A percentile compares a stretch with the other conserved stretches of the same genome.
Evolutionary conservation across 2,888 invertebrate species (phyloP).

Genomic region (Theretra japonica): DNA sequence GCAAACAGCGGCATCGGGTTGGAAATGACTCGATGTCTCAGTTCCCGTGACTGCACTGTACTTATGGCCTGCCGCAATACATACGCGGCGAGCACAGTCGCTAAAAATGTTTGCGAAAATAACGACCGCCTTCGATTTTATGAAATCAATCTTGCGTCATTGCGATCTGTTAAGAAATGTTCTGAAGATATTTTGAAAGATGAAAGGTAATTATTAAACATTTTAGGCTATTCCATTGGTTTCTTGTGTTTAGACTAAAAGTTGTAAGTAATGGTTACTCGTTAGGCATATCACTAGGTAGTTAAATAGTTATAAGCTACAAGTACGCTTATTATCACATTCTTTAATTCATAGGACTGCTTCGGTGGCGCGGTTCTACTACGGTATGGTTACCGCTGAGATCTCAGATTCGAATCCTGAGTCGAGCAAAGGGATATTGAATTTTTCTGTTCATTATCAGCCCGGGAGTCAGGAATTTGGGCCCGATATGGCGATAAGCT

Average conservation of each 20-base stretch:
- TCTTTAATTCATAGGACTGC: no score
- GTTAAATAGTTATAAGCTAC: no score
- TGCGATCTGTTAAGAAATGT: slow-evolving; percentile 69
- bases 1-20: slow-evolving; percentile 97
- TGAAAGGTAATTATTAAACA: slow-evolving; percentile 50
- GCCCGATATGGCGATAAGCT: no score
- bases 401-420: no score
- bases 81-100: slow-evolving; percentile 82
- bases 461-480: no score
- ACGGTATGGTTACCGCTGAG: no score
- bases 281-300: no score
- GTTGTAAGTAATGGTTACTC: no score
- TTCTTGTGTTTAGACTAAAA: neutral
- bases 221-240: neutral
- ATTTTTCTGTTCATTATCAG: no score
- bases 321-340: no score
- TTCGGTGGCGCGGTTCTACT: no score
- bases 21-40: slow-evolving; percentile 93
- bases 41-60: slow-evolving; percentile 92
- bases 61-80: slow-evolving; percentile 93
- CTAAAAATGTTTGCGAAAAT: slow-evolving; percentile 54
- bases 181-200: slow-evolving; percentile 57
- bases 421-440: no score
- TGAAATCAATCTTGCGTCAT: slow-evolving; percentile 69
- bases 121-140: slow-evolving; percentile 55